Evolutionary conservation across 2,113 vertebrate species (phyloP).

Genomic region (Grammomys surdaster): DNA sequence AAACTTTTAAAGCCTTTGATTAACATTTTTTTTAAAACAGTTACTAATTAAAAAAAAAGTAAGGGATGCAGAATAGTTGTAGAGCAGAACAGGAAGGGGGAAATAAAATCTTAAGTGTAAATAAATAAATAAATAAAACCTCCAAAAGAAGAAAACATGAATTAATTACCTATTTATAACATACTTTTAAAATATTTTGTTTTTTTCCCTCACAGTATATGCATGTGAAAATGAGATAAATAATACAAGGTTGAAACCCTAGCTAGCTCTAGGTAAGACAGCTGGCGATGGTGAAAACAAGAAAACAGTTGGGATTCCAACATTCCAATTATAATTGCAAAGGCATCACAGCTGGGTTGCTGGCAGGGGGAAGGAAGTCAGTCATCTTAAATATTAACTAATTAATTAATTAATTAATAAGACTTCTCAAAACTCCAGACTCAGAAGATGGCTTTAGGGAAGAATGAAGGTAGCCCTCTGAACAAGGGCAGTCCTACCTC

Average conservation of each 20-base stretch:
- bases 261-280: neutral
- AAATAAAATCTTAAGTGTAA: too few species aligned
- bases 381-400: too few species aligned
- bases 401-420: neutral
- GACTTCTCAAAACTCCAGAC: neutral
- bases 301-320: neutral
- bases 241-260: neutral
- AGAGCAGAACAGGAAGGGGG: too few species aligned
- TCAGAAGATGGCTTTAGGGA: neutral
- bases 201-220: neutral
- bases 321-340: neutral
- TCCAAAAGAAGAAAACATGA: neutral
- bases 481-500: neutral
- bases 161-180: neutral
- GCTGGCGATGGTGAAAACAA: neutral
- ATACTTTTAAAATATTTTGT: neutral
- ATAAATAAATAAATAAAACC: neutral
- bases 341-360: neutral
- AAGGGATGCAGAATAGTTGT: too few species aligned
- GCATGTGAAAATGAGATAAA: neutral
- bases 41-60: too few species aligned
- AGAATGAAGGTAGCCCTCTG: neutral
- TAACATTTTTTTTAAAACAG: too few species aligned
- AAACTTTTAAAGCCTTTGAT: too few species aligned
- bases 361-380: neutral